Percentiles rank a stretch among this genome's conserved stretches.
These are phyloP conservation scores for Tyrannus savana DNA, from an alignment of 2,113 vertebrate species.

Conservation along the genomic window DNA sequence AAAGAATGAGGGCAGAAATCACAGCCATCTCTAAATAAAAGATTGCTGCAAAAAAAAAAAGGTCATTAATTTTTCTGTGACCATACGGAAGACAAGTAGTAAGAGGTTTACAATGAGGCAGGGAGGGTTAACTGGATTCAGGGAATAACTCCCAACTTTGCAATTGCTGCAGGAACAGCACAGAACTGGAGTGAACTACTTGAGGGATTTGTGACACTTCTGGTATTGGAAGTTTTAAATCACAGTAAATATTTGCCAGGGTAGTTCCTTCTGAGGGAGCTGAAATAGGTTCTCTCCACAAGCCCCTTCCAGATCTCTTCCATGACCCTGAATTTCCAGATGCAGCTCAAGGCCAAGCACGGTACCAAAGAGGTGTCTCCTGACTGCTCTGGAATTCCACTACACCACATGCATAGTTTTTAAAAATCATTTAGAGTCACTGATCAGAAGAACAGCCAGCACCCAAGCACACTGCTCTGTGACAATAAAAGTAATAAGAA, in stretches of 20 bases:
- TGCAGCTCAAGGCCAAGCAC: background rate
- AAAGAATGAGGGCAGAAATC: background rate
- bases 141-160: background rate
- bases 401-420: background rate
- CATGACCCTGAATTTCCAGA: background rate
- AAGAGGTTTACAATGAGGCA: background rate
- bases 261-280: background rate
- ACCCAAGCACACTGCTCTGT: background rate
- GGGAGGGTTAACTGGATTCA: background rate
- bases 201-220: background rate
- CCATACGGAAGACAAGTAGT: background rate
- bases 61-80: background rate
- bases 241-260: background rate
- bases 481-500: background rate
- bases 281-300: background rate
- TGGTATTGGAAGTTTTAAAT: background rate
- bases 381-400: background rate
- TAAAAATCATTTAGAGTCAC: background rate
- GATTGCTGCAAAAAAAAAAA: background rate
- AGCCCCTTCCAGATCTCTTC: background rate
- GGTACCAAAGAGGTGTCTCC: background rate
- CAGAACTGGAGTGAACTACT: background rate
- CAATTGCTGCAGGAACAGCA: background rate
- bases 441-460: background rate
- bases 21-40: background rate